phyloP scores from a whole-genome alignment of 2,797 vertebrate genomes.

The Microtus agrestis region DNA sequence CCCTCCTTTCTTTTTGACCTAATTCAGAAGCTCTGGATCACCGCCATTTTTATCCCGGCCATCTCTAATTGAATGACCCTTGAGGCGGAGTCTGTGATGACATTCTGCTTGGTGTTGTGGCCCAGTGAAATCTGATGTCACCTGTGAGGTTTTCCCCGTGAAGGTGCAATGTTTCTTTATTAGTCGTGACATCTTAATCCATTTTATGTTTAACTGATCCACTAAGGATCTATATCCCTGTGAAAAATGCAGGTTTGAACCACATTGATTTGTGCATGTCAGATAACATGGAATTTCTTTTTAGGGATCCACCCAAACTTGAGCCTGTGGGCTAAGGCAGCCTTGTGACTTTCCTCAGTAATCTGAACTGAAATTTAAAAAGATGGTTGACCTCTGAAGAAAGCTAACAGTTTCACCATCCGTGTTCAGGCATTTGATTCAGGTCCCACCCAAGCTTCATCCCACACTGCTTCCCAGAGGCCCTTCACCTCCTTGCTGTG shows the following conservation, averaged over 20 bases:
- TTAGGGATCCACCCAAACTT: background rate
- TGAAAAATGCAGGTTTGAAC: background rate
- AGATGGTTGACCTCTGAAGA: background rate
- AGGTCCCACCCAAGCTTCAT: background rate
- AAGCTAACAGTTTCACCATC: background rate
- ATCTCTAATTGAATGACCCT: background rate
- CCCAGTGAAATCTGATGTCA: background rate
- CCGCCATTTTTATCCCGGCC: background rate
- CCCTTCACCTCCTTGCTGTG: background rate
- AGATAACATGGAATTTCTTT: conserved; percentile 16
- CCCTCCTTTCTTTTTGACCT: background rate
- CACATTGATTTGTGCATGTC: background rate
- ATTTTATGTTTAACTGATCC: background rate
- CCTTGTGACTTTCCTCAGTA: background rate
- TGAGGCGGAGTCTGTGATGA: background rate
- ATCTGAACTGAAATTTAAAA: conserved; percentile 36
- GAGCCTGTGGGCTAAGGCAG: background rate
- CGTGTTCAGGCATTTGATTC: background rate
- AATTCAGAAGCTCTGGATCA: background rate
- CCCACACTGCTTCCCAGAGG: background rate
- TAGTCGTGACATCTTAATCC: background rate
- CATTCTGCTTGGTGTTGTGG: background rate
- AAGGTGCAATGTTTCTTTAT: background rate
- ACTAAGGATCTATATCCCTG: background rate
- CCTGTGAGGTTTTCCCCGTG: background rate